Conservation (phyloP, 2,888 invertebrate genomes). For the Caenorhabditis virilis region DNA sequence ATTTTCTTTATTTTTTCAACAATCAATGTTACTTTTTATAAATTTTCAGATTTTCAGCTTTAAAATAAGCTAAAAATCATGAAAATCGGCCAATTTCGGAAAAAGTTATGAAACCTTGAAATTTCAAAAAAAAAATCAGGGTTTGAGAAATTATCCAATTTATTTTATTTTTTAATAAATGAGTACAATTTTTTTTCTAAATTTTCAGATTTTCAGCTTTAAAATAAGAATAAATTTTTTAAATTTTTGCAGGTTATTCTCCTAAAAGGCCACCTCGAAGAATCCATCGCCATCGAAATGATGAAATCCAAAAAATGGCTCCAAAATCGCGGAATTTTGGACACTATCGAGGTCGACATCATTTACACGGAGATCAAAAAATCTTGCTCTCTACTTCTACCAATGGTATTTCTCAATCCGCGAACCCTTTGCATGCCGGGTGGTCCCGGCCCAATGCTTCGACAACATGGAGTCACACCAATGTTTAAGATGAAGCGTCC, state of each 20-base stretch:
- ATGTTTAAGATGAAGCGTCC: slow-evolving; percentile 11
- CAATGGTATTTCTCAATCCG: slow-evolving; percentile 16
- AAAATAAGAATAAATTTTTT: too few species aligned
- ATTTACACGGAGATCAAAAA: slow-evolving; percentile 19
- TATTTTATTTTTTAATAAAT: too few species aligned
- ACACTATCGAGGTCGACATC: slow-evolving; percentile 7
- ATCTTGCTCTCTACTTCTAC: slow-evolving; percentile 17
- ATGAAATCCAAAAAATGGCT: slow-evolving; percentile 27
- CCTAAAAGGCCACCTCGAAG: slow-evolving; percentile 51
- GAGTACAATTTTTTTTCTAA: too few species aligned
- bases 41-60: too few species aligned
- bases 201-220: too few species aligned
- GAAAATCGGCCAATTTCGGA: too few species aligned
- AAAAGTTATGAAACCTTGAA: too few species aligned
- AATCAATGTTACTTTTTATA: too few species aligned
- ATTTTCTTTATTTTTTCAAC: too few species aligned
- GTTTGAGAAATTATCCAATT: too few species aligned
- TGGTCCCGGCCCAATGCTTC: slow-evolving; percentile 48
- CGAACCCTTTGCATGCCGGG: slow-evolving; percentile 50
- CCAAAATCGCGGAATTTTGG: slow-evolving; percentile 3
- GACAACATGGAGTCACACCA: slow-evolving; percentile 17
- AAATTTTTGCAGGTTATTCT: slow-evolving; percentile 41
- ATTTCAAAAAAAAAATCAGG: too few species aligned
- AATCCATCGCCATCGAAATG: slow-evolving; percentile 42
- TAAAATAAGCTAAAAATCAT: too few species aligned